Evolutionary conservation across 2,888 invertebrate genomes (phyloP).

Genomic region (Pandemis cinnamomeana): DNA sequence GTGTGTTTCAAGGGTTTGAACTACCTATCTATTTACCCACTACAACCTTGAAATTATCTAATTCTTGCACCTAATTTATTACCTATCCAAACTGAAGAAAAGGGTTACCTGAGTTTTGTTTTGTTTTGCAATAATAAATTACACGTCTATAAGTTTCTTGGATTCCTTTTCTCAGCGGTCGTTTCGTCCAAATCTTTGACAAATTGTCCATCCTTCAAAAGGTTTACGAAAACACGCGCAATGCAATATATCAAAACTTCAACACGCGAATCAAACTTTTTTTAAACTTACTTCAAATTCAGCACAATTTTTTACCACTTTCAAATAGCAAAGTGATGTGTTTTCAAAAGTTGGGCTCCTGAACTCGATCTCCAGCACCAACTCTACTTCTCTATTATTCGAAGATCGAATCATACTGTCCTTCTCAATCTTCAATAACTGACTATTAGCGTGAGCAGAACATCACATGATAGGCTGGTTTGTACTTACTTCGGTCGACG

Average conservation of each 20-base stretch:
- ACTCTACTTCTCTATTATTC: too few relatives aligned
- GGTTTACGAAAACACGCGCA: neutral
- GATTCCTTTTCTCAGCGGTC: neutral
- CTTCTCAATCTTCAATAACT: too few relatives aligned
- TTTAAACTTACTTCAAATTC: too few relatives aligned
- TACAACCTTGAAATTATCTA: neutral
- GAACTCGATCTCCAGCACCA: too few relatives aligned
- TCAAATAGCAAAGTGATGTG: too few relatives aligned
- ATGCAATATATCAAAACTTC: too few relatives aligned
- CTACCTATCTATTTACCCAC: neutral
- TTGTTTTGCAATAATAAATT: neutral
- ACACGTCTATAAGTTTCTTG: neutral
- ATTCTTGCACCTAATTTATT: too few relatives aligned
- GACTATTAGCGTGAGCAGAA: too few relatives aligned
- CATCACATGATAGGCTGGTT: neutral
- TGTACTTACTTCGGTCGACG: constrained; percentile 77
- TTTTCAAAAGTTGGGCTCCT: too few relatives aligned
- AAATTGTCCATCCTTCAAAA: neutral
- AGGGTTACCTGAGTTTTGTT: neutral
- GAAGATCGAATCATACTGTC: too few relatives aligned
- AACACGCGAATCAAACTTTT: too few relatives aligned
- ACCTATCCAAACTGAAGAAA: neutral
- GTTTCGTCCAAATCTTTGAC: neutral
- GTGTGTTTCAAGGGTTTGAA: neutral
- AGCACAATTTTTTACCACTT: too few relatives aligned